These are phyloP conservation scores for Catharus bicknelli DNA, from an alignment of 2,113 vertebrate genomes.

Conservation along the genomic window DNA sequence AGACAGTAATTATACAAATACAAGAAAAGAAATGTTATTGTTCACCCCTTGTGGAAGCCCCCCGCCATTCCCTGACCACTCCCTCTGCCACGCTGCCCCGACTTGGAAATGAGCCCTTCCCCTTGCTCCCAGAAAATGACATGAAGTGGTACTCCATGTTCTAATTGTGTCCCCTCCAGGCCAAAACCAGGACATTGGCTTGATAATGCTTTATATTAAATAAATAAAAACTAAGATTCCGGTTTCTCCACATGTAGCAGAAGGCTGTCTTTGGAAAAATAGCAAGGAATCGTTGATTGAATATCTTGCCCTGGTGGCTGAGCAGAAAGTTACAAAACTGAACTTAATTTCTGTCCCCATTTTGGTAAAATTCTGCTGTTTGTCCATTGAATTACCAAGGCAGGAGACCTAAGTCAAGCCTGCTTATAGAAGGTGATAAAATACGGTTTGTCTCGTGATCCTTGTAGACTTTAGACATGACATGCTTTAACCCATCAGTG, in stretches of 20 bases:
- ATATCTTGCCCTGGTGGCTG: neutral
- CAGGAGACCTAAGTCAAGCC: neutral
- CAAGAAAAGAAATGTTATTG: neutral
- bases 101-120: neutral
- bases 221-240: neutral
- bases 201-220: neutral
- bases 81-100: fast-evolving
- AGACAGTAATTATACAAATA: neutral
- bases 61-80: fast-evolving
- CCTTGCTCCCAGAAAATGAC: neutral
- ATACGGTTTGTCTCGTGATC: neutral
- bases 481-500: neutral
- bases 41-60: too few relatives aligned
- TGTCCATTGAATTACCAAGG: neutral
- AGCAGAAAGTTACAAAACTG: neutral
- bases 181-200: neutral
- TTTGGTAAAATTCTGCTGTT: neutral
- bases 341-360: neutral
- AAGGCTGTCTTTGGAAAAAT: neutral
- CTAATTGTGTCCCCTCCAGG: neutral
- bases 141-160: fast-evolving
- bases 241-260: neutral
- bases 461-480: neutral
- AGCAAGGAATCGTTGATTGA: neutral
- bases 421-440: neutral